phyloP scores from a whole-genome alignment of 1,140 invertebrate species.

The Glossosoma conforme region DNA sequence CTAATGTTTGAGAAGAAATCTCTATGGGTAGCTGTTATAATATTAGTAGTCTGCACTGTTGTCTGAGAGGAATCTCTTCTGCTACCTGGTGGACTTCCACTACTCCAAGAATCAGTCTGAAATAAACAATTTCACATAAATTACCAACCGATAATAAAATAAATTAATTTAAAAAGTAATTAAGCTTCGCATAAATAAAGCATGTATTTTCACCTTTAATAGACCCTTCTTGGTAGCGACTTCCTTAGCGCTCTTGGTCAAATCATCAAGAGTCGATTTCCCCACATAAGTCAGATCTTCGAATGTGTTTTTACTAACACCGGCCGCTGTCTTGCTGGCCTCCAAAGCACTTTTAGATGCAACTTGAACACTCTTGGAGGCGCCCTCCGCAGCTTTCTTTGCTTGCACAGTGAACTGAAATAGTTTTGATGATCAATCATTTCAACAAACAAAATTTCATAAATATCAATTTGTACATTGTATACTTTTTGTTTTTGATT shows the following conservation, averaged over 20 bases:
- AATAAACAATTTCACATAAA: slow-evolving; percentile 1
- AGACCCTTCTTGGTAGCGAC: slow-evolving; percentile 80
- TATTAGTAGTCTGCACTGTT: slow-evolving; percentile 44
- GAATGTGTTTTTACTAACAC: slow-evolving; percentile 80
- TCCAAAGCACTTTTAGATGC: slow-evolving; percentile 78
- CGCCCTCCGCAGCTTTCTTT: slow-evolving; percentile 83
- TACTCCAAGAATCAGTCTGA: slow-evolving; percentile 31
- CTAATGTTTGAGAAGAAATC: slow-evolving; percentile 89
- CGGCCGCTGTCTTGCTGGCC: slow-evolving; percentile 80
- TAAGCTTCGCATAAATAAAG: background rate
- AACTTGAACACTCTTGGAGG: slow-evolving; percentile 73
- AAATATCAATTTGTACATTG: background rate
- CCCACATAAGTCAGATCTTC: slow-evolving; percentile 84
- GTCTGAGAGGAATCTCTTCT: slow-evolving; percentile 42
- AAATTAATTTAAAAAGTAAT: background rate
- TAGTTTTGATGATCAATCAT: background rate
- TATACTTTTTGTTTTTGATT: background rate
- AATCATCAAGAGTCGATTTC: slow-evolving; percentile 78
- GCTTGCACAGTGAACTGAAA: slow-evolving; percentile 76
- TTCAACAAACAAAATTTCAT: background rate
- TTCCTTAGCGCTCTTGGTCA: slow-evolving; percentile 89
- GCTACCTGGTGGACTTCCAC: slow-evolving; percentile 30
- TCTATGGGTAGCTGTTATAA: slow-evolving; percentile 47
- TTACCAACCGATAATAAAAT: slow-evolving; percentile 7
- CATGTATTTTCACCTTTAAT: slow-evolving; percentile 57